Base-by-base conservation (phyloP, 2,797 vertebrate genomes). In the Micropoecilia bifurca region DNA sequence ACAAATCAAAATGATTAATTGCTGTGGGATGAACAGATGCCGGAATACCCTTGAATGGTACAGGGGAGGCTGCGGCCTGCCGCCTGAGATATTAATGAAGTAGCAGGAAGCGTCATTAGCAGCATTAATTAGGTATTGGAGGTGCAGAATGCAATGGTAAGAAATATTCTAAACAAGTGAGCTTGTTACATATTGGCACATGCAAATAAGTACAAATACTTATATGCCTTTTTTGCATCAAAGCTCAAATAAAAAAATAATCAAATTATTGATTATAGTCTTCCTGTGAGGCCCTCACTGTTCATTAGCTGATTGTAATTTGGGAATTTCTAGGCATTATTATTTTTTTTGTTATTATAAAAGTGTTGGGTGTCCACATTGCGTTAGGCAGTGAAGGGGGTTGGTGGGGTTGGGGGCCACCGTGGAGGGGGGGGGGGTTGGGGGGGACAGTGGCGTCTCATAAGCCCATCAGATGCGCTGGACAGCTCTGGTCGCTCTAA, bases 1-100 rank as follows among this genome's bases (percentile, higher is more conserved):
- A 97, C 97, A 97, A 97, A 98, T 98, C 97, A 98, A 97, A 96
- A 98, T 99, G 98, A 99, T 99, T 98, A 99, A 99, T 98, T 97
- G 97, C 97, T 87, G 90, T 94, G 96, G 97, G 97, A 96, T 95
- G 96, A 98, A 97, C 97, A 98, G 97, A 97, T 97, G 97, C 97
- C 96, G 96, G 95, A 97, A 96, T 96, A 97, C 96, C 97, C 97
- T 97, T 97, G 96, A 96, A 97, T 96, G 93, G 93, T 91, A 93
- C 90, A 91, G 87, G 85, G 84, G 89, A 96, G 95, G 94, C 96
- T 92, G 95, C 92, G 86, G 92, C 94, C 91, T 91, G 96, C 96
- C 93, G 95, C 95, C 91, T 97, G 96, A 97, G 97, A 95, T 97
- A 97, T 97, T 97, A 96, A 97, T 96, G 95, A 95, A 95, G 94